These are phyloP conservation scores for Sweltsa coloradensis DNA, from an alignment of 1,140 invertebrate species.

Conservation along the genomic window DNA sequence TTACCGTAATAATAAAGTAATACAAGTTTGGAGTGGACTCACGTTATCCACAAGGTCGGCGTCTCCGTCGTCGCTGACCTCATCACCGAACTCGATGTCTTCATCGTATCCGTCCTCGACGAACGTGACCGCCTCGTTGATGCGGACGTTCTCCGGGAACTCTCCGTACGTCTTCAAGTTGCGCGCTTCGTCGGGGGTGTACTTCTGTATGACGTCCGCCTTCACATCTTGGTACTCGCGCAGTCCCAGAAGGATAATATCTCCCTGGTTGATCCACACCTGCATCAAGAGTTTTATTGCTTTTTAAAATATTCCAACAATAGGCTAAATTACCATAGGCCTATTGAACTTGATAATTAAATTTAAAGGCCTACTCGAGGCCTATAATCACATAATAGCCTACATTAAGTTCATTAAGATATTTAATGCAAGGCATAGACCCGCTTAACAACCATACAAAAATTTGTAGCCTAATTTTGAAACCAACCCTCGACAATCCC, in stretches of 20 bases:
- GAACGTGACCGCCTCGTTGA: conserved; percentile 89
- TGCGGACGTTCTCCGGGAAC: conserved; percentile 94
- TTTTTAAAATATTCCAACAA: no score
- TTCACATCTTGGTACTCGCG: conserved; percentile 99
- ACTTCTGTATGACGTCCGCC: conserved; percentile 99
- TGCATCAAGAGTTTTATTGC: conserved; percentile 20
- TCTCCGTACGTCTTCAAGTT: conserved; percentile 99
- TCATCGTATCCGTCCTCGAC: conserved; percentile 89
- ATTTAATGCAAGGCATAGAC: no score
- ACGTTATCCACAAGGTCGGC: conserved; percentile 64
- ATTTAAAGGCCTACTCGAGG: no score
- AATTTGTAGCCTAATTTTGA: no score
- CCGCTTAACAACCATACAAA: no score
- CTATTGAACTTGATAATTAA: no score
- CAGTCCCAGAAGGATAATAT: conserved; percentile 93
- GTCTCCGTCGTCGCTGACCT: conserved; percentile 78
- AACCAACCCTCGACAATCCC: no score
- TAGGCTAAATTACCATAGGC: no score
- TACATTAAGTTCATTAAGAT: no score
- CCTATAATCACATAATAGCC: no score
- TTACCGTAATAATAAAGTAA: no score
- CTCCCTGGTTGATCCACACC: conserved; percentile 98
- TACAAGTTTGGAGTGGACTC: no score
- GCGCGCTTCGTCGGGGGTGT: conserved; percentile 96
- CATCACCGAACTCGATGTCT: conserved; percentile 90